These are phyloP conservation scores for Axea sp. DNA, from an alignment of 2,888 invertebrate genomes.

Conservation along the genomic window DNA sequence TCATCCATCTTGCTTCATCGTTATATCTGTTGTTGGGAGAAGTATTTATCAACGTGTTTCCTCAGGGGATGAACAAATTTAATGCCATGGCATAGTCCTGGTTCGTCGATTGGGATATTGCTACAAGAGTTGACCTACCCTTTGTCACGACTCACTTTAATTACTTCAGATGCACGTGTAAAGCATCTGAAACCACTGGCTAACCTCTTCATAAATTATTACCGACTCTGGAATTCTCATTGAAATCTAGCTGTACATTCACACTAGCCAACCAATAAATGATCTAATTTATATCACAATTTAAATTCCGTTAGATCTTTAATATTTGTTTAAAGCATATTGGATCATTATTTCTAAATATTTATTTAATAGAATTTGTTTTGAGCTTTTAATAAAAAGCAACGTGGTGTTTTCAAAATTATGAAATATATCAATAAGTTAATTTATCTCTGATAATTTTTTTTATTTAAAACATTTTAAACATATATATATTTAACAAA, in stretches of 20 bases:
- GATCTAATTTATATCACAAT: constrained; percentile 22
- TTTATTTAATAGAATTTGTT: too few species aligned
- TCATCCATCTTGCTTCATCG: neutral
- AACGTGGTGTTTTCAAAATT: too few species aligned
- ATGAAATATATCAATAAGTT: too few species aligned
- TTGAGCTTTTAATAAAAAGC: too few species aligned
- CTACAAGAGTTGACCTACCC: constrained; percentile 3
- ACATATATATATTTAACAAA: too few species aligned
- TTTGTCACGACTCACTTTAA: constrained; percentile 16
- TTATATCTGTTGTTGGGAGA: neutral
- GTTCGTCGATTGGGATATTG: neutral
- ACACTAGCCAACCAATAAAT: constrained; percentile 26
- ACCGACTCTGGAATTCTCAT: constrained; percentile 25
- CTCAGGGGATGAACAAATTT: constrained; percentile 9
- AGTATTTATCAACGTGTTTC: neutral
- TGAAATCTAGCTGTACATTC: constrained; percentile 19
- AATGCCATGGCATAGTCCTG: neutral
- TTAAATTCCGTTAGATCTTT: too few species aligned
- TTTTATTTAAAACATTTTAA: too few species aligned
- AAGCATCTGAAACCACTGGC: constrained; percentile 11
- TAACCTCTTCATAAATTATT: constrained; percentile 39
- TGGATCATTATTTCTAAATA: too few species aligned
- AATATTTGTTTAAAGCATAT: too few species aligned
- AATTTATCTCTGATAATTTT: too few species aligned
- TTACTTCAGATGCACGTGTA: constrained; percentile 24